These are phyloP conservation scores for Narcine bancroftii DNA, from an alignment of 2,113 vertebrate species.

Conservation along the genomic window DNA sequence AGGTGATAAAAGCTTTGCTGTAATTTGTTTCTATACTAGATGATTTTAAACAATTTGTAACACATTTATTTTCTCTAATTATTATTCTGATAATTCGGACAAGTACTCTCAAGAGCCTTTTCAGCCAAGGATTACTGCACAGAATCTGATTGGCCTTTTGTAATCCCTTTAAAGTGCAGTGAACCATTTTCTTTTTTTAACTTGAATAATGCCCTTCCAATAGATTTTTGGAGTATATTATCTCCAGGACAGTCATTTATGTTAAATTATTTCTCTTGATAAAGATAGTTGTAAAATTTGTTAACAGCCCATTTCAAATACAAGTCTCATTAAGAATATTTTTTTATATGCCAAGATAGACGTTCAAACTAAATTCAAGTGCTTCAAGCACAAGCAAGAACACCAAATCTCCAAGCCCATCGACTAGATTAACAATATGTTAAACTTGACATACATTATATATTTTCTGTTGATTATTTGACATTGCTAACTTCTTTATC, in stretches of 20 bases:
- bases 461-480: slow-evolving; percentile 76
- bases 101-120: slow-evolving; percentile 72
- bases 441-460: slow-evolving; percentile 68
- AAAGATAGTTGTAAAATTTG: slow-evolving; percentile 74
- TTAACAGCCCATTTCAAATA: slow-evolving; percentile 72
- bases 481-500: slow-evolving; percentile 73
- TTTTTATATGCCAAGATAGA: slow-evolving; percentile 69
- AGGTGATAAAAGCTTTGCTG: slow-evolving; percentile 61
- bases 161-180: slow-evolving; percentile 73
- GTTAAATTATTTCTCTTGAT: slow-evolving; percentile 78
- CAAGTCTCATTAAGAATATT: slow-evolving; percentile 65
- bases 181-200: slow-evolving; percentile 77
- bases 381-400: slow-evolving; percentile 44
- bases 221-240: slow-evolving; percentile 79
- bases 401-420: neutral
- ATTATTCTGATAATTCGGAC: slow-evolving; percentile 76
- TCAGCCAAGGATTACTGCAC: slow-evolving; percentile 71
- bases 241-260: slow-evolving; percentile 77
- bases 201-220: slow-evolving; percentile 78
- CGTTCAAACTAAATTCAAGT: slow-evolving; percentile 73
- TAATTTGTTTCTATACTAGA: slow-evolving; percentile 56
- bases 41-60: slow-evolving; percentile 73
- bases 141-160: slow-evolving; percentile 73
- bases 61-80: slow-evolving; percentile 57
- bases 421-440: slow-evolving; percentile 36